phyloP scores from a whole-genome alignment of 2,113 vertebrate species.

The Poeciliopsis occidentalis region DNA sequence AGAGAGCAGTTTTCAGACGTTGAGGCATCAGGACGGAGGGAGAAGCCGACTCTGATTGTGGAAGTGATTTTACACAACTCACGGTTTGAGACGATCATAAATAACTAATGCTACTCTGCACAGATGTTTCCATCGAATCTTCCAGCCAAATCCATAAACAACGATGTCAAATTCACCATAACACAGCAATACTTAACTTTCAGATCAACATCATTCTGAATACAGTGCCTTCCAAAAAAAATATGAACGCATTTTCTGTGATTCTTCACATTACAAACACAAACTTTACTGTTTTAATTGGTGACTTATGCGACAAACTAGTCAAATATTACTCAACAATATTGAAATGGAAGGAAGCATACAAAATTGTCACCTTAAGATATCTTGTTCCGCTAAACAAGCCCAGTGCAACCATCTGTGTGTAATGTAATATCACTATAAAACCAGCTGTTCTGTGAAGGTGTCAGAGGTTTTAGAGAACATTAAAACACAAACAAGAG shows the following conservation, averaged over 20 bases:
- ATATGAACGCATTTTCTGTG: background rate
- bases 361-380: background rate
- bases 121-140: background rate
- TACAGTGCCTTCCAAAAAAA: background rate
- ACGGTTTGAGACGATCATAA: background rate
- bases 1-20: conserved; percentile 45
- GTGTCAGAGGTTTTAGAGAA: no score
- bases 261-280: background rate
- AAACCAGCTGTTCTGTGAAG: no score
- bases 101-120: background rate
- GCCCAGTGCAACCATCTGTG: no score
- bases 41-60: conserved; percentile 8
- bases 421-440: no score
- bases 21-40: conserved; percentile 50
- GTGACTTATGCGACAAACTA: background rate
- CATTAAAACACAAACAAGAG: no score
- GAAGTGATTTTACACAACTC: background rate
- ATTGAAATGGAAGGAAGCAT: background rate
- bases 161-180: background rate
- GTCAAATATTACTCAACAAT: background rate
- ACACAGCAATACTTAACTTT: background rate
- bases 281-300: background rate
- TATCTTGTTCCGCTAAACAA: no score
- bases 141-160: background rate
- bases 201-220: background rate